Evolutionary conservation across 2,113 vertebrate genomes (phyloP).

Genomic region (Hippocampus abdominalis): DNA sequence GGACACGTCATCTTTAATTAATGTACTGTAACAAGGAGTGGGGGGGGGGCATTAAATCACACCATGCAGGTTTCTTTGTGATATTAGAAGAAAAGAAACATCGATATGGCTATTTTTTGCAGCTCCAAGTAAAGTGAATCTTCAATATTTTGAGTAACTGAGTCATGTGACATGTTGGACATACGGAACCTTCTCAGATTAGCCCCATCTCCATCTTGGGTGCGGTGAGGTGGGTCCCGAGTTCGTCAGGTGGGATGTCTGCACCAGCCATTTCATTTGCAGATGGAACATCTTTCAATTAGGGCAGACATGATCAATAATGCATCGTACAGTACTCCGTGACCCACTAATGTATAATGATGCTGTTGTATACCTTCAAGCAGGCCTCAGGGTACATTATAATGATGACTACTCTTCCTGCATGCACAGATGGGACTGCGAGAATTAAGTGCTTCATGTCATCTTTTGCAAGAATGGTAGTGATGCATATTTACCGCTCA

Average conservation of each 20-base stretch:
- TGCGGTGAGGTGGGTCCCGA: background rate
- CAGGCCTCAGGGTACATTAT: conserved; percentile 25
- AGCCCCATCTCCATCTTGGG: conserved; percentile 10
- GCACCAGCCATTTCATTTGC: conserved; percentile 59
- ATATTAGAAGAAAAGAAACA: background rate
- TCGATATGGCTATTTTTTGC: background rate
- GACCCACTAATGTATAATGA: conserved; percentile 44
- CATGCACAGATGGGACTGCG: conserved; percentile 10
- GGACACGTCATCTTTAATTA: background rate
- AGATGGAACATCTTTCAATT: conserved; percentile 62
- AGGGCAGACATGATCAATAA: conserved; percentile 61
- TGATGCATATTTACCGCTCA: background rate
- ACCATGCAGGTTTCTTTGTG: background rate
- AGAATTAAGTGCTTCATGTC: conserved; percentile 12
- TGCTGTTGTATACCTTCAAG: conserved; percentile 50
- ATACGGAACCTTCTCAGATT: conserved; percentile 27
- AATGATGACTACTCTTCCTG: conserved; percentile 38
- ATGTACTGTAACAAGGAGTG: too few species aligned
- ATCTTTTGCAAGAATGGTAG: conserved; percentile 3
- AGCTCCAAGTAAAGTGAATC: background rate
- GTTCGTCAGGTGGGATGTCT: conserved; percentile 26
- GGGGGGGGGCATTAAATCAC: background rate
- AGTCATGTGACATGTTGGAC: background rate
- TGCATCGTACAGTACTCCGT: conserved; percentile 40
- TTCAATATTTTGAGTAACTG: conserved; percentile 1